Evolutionary conservation across 2,113 vertebrate genomes (phyloP), one percentile per base, ranked within the genome.

Genomic region (Oncorhynchus tshawytscha): DNA sequence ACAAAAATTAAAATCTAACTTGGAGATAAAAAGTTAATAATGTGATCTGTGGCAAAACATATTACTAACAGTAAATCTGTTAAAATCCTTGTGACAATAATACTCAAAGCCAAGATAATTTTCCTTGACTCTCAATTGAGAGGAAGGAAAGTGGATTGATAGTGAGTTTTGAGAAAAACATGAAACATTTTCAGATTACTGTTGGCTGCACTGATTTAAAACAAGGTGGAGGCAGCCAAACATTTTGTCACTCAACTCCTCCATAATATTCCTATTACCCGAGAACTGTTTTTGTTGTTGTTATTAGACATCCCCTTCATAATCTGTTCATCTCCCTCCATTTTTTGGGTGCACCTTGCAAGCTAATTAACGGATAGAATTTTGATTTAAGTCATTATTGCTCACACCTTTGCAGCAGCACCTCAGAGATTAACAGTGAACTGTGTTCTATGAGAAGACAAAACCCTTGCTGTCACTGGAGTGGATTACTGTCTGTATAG

Each of bases 321-420:
- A 77, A 75, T 79, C 39, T 77, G 70, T 81, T 59, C 34, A 57
- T 22, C 59, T 76, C 29, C 54, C 68, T 70, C 29, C 45, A 39
- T 22, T 45, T 24, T 20, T 11, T 5, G 3, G 11, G 24, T 71
- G 78, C 75, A 84, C 79, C 77, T 83, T 73, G 74, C 76, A 73
- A 69, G 82, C 78, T 87, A 85, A 90, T 90, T 88, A 87, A 77
- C 72, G 75, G 49, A 78, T 80, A 67, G 82, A 76, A 73, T 91
- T 85, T 91, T 91, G 91, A 89, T 91, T 90, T 85, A 92, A 93
- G 90, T 86, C 84, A 90, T 94, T 92, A 92, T 84, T 84, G 86
- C 71, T 71, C 34, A 86, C 84, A 78, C 84, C 80, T 81, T 82
- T 91, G 84, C 92, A 84, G 82, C 76, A 81, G 85, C 84, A 86